Percentiles rank a stretch among this genome's conserved stretches.
Conservation (phyloP, 2,797 vertebrate species). For the Myotis vivesi region DNA sequence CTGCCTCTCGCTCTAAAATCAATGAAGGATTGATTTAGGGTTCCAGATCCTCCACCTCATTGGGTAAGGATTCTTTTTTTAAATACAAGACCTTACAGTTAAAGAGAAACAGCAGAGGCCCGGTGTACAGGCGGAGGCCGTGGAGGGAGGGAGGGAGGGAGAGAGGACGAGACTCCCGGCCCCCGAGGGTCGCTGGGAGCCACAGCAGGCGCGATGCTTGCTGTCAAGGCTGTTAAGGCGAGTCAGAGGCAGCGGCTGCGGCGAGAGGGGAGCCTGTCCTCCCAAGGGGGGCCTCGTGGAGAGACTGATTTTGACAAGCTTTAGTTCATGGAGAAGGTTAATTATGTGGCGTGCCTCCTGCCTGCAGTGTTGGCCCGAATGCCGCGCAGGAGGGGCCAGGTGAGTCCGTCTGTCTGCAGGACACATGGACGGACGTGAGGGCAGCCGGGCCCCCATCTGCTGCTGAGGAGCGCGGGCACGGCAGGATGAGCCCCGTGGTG, state of each 20-base stretch:
- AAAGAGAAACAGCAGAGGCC: not conserved
- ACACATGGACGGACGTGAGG: fast-evolving
- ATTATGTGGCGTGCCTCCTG: not conserved
- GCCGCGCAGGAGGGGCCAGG: not conserved
- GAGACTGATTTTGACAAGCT: not conserved
- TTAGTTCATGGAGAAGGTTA: not conserved
- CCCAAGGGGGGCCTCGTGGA: not conserved
- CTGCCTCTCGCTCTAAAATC: too few species aligned
- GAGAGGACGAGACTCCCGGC: not conserved
- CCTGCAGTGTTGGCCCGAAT: not conserved
- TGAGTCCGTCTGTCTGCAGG: not conserved
- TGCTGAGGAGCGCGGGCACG: not conserved
- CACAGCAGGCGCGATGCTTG: not conserved
- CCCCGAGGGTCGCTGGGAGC: fast-evolving
- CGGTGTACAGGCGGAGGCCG: not conserved
- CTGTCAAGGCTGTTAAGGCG: not conserved
- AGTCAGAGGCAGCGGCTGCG: too few species aligned
- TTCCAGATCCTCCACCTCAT: too few species aligned
- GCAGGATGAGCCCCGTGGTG: fast-evolving
- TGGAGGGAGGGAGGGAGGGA: not conserved
- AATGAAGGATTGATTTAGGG: too few species aligned
- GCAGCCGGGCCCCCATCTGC: not conserved
- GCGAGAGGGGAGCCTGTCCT: not conserved
- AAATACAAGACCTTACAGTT: too few species aligned
- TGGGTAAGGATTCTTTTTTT: too few species aligned